These are phyloP conservation scores for Phoxinus phoxinus DNA, from an alignment of 2,113 vertebrate genomes.

Conservation along the genomic window DNA sequence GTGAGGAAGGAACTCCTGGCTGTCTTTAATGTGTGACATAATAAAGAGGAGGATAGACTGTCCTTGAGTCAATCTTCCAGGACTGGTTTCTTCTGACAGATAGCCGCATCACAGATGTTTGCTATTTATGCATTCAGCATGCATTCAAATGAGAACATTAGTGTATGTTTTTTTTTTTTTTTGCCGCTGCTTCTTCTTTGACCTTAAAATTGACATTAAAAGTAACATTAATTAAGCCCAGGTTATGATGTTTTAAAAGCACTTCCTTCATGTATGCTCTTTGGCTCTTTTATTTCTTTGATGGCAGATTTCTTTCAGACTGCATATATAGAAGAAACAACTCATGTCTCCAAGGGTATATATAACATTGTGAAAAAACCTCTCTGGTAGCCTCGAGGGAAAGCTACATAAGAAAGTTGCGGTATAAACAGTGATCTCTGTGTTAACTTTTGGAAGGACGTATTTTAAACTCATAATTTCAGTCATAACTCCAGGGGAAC, in stretches of 20 bases:
- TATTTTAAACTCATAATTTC: slow-evolving; percentile 48
- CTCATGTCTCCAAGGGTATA: background rate
- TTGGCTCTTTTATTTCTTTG: background rate
- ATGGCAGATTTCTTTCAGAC: background rate
- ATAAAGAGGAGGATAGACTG: slow-evolving; percentile 14
- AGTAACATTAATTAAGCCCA: slow-evolving; percentile 17
- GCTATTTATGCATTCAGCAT: slow-evolving; percentile 10
- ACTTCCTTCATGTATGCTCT: background rate
- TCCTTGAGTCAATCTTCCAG: slow-evolving; percentile 46
- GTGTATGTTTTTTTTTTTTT: slow-evolving; percentile 45
- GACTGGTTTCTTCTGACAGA: slow-evolving; percentile 26
- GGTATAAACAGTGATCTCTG: slow-evolving; percentile 23
- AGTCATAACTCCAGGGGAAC: slow-evolving; percentile 37
- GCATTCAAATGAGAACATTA: slow-evolving; percentile 11
- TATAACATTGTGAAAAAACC: slow-evolving; percentile 2
- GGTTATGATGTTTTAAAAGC: slow-evolving; percentile 26
- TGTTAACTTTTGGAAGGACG: slow-evolving; percentile 12
- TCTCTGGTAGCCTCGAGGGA: slow-evolving; percentile 3
- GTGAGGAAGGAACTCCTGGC: slow-evolving; percentile 21
- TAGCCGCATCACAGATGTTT: background rate
- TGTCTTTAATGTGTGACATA: slow-evolving; percentile 24
- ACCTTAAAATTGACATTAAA: slow-evolving; percentile 35
- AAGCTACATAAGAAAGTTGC: background rate
- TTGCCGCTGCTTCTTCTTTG: slow-evolving; percentile 30
- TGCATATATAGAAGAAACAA: background rate